phyloP scores from a whole-genome alignment of 2,888 invertebrate genomes.

The Alentia gelatinosa region DNA sequence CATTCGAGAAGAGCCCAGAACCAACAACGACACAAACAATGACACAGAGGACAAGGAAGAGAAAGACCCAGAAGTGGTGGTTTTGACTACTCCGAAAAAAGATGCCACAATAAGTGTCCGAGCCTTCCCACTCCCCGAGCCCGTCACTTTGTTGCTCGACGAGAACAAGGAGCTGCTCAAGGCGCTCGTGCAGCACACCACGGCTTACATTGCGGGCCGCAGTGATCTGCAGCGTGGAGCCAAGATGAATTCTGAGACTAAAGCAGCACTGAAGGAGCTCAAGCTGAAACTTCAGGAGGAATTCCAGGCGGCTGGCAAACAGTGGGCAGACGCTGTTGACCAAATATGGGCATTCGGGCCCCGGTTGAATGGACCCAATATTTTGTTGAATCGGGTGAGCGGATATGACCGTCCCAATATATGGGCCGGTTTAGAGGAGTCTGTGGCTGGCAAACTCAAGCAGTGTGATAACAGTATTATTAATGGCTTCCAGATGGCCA shows the following conservation, averaged over 20 bases:
- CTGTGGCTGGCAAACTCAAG: slow-evolving; percentile 57
- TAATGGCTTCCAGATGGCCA: slow-evolving; percentile 84
- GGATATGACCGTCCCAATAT: slow-evolving; percentile 85
- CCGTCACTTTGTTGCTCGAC: slow-evolving; percentile 87
- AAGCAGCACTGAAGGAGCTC: slow-evolving; percentile 75
- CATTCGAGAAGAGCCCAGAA: slow-evolving; percentile 63
- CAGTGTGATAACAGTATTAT: slow-evolving; percentile 84
- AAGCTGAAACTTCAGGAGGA: slow-evolving; percentile 84
- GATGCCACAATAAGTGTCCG: slow-evolving; percentile 87
- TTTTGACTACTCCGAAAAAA: slow-evolving; percentile 86
- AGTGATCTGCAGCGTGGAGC: slow-evolving; percentile 27
- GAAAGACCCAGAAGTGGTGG: slow-evolving; percentile 72
- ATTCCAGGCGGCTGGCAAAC: slow-evolving; percentile 84
- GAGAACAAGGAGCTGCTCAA: slow-evolving; percentile 87
- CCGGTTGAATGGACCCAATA: slow-evolving; percentile 92
- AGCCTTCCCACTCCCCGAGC: slow-evolving; percentile 88
- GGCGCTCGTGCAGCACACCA: slow-evolving; percentile 82
- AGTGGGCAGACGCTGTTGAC: slow-evolving; percentile 80
- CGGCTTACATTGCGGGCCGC: not conserved
- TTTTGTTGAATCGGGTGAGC: slow-evolving; percentile 90
- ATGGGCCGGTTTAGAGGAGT: slow-evolving; percentile 69
- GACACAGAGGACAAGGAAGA: slow-evolving; percentile 70
- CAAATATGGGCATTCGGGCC: slow-evolving; percentile 96
- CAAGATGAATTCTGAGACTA: slow-evolving; percentile 67
- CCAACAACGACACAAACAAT: slow-evolving; percentile 67